Evolutionary conservation across 2,797 vertebrate genomes (phyloP).

Genomic region (Coreius guichenoti): DNA sequence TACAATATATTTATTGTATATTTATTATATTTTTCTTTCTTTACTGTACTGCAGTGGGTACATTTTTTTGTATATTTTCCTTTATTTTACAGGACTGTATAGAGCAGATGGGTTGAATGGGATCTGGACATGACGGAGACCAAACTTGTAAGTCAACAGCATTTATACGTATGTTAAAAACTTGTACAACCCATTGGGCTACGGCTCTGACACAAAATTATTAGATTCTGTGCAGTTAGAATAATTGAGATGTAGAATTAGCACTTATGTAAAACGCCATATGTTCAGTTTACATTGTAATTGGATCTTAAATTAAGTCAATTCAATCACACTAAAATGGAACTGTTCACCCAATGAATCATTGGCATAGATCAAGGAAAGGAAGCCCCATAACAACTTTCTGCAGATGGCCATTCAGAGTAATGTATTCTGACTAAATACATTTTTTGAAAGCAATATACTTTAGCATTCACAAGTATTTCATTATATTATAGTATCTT

Average conservation of each 20-base stretch:
- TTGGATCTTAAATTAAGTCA: background rate
- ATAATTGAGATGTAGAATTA: background rate
- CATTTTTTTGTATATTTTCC: background rate
- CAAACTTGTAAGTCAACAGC: background rate
- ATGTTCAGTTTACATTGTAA: constrained; percentile 14
- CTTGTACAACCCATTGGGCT: background rate
- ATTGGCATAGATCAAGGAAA: background rate
- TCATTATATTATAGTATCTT: background rate
- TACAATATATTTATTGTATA: background rate
- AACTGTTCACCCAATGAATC: background rate
- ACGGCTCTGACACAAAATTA: background rate
- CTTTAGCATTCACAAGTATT: background rate
- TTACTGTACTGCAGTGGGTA: background rate
- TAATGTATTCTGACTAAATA: background rate
- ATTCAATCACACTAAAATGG: background rate
- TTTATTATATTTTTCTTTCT: background rate
- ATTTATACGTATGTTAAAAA: background rate
- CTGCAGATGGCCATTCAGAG: background rate
- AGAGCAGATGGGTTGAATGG: background rate
- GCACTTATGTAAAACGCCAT: constrained; percentile 6
- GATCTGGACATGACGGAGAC: background rate
- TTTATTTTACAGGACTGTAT: background rate
- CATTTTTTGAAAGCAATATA: background rate
- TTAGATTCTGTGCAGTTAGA: background rate
- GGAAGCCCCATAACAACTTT: background rate